Percentiles rank a stretch among this genome's conserved stretches.
These are phyloP conservation scores for Stenolophus ochropezus DNA, from an alignment of 2,888 invertebrate genomes.

Conservation along the genomic window DNA sequence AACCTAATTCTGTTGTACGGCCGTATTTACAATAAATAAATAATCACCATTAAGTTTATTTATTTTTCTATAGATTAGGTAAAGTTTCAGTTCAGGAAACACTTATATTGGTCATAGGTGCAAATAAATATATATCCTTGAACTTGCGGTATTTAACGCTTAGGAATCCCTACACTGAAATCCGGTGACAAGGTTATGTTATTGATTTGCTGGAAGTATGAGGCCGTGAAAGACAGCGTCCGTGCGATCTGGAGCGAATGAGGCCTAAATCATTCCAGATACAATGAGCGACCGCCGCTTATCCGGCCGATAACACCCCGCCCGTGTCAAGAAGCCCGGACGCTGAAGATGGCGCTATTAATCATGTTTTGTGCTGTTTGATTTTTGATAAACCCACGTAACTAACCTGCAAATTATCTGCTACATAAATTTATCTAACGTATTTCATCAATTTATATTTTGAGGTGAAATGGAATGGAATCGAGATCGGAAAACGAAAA, in stretches of 20 bases:
- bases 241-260: slow-evolving; percentile 6
- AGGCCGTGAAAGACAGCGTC: slow-evolving; percentile 43
- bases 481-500: too few relatives aligned
- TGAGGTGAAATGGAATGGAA: too few relatives aligned
- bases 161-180: slow-evolving; percentile 56
- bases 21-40: too few relatives aligned
- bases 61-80: too few relatives aligned
- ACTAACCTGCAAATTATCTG: slow-evolving; percentile 22
- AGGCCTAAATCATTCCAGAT: slow-evolving; percentile 41
- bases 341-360: slow-evolving; percentile 2
- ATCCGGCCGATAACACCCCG: slow-evolving; percentile 4
- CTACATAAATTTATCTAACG: neutral
- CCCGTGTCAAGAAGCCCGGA: slow-evolving; percentile 9
- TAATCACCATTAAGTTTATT: too few relatives aligned
- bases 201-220: slow-evolving; percentile 52
- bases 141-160: slow-evolving; percentile 51
- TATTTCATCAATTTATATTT: neutral
- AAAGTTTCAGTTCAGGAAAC: too few relatives aligned
- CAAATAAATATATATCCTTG: too few relatives aligned
- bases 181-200: slow-evolving; percentile 45
- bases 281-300: slow-evolving; percentile 23
- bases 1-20: too few relatives aligned
- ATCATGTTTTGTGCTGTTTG: slow-evolving; percentile 43
- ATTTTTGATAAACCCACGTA: slow-evolving; percentile 14
- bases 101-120: too few relatives aligned